Evolutionary conservation across 2,113 vertebrate species (phyloP).

Genomic region (Acanthochromis polyacanthus): DNA sequence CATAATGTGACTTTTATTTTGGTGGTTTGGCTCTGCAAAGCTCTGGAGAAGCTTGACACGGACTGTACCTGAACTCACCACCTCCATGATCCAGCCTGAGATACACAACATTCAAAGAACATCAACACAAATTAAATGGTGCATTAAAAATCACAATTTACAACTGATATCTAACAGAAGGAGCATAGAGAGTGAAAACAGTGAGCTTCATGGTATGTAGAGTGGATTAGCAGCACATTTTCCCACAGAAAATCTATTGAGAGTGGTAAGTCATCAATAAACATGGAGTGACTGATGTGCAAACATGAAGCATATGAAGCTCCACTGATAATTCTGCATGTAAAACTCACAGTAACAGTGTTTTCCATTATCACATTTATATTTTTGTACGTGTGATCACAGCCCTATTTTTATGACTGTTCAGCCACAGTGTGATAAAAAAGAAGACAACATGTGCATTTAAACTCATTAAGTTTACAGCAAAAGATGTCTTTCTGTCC

Average conservation of each 20-base stretch:
- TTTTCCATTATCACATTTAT: neutral
- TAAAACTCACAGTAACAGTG: slow-evolving; percentile 6
- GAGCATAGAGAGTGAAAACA: neutral
- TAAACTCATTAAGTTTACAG: slow-evolving; percentile 5
- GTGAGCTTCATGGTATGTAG: neutral
- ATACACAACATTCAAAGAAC: slow-evolving; percentile 1
- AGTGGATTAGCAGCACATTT: neutral
- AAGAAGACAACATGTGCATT: neutral
- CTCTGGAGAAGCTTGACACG: slow-evolving; percentile 1
- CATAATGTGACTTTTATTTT: neutral
- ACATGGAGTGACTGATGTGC: neutral
- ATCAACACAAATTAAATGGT: slow-evolving; percentile 2
- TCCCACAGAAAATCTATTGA: neutral
- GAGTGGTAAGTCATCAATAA: neutral
- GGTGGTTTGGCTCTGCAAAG: neutral
- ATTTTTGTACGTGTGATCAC: slow-evolving; percentile 24
- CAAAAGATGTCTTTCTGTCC: neutral
- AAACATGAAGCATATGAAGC: neutral
- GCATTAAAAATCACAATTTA: neutral
- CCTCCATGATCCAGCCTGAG: neutral
- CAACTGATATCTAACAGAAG: neutral
- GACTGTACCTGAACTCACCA: slow-evolving; percentile 7
- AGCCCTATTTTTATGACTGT: slow-evolving; percentile 16
- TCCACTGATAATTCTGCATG: neutral
- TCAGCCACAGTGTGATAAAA: slow-evolving; percentile 13